Evolutionary conservation across 2,113 vertebrate species (phyloP).

Genomic region (Oncorhynchus kisutch): DNA sequence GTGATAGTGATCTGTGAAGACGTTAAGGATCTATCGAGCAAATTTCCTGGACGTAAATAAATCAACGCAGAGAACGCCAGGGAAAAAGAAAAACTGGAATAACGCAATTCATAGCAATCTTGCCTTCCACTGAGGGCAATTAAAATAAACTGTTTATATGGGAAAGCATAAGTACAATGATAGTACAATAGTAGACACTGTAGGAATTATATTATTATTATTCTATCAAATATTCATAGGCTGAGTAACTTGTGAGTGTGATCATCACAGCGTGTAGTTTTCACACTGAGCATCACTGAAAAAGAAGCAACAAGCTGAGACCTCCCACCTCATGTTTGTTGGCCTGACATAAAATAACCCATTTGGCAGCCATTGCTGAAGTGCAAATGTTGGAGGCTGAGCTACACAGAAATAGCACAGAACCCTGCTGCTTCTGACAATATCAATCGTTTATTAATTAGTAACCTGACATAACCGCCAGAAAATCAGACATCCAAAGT

Average conservation of each 20-base stretch:
- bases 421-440: neutral
- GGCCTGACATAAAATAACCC: neutral
- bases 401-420: neutral
- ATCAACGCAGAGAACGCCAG: conserved; percentile 43
- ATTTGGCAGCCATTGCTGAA: neutral
- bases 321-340: neutral
- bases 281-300: neutral
- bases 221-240: conserved; percentile 30
- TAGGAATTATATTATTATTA: conserved; percentile 13
- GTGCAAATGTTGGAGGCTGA: neutral
- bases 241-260: conserved; percentile 16
- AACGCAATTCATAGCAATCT: conserved; percentile 36
- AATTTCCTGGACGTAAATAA: conserved; percentile 32
- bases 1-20: conserved; percentile 53
- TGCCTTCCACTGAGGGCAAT: conserved; percentile 60
- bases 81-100: conserved; percentile 34
- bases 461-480: no score
- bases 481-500: no score
- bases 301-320: neutral
- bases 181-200: neutral
- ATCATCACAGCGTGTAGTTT: conserved; percentile 13
- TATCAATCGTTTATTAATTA: neutral
- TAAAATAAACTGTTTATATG: conserved; percentile 55
- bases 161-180: conserved; percentile 41
- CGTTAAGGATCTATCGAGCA: conserved; percentile 51